Conservation (phyloP, 2,797 vertebrate species). For the Aplochiton taeniatus region DNA sequence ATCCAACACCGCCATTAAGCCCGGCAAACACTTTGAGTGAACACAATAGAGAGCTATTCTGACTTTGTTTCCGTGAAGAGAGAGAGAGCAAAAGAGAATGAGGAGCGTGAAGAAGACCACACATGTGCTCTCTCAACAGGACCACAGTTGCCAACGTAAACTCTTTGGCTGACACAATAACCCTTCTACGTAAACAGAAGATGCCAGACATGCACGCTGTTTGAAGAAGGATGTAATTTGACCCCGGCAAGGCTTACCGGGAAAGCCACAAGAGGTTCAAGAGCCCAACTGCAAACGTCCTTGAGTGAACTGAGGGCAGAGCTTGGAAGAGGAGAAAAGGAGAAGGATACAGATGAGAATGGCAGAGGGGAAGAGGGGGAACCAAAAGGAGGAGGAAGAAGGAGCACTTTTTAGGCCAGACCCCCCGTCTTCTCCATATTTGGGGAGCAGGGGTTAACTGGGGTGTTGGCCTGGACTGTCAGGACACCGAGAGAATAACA, state of each 20-base stretch:
- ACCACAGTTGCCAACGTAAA: slow-evolving; percentile 42
- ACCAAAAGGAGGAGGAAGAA: too few species aligned
- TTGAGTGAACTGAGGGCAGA: neutral
- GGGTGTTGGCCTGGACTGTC: too few species aligned
- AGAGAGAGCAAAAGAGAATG: slow-evolving; percentile 13
- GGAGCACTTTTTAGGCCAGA: too few species aligned
- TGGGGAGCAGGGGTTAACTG: too few species aligned
- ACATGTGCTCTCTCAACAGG: slow-evolving; percentile 30
- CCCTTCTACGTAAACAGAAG: slow-evolving; percentile 33
- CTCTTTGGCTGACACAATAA: slow-evolving; percentile 29
- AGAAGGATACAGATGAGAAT: neutral
- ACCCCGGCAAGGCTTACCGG: slow-evolving; percentile 26
- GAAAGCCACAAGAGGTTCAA: slow-evolving; percentile 48
- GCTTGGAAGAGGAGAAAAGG: slow-evolving; percentile 7
- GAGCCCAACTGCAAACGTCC: slow-evolving; percentile 25
- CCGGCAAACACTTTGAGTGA: too few species aligned
- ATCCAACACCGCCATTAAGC: too few species aligned
- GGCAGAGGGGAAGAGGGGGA: slow-evolving; percentile 9
- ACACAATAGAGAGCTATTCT: too few species aligned
- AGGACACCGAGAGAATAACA: neutral
- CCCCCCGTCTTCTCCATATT: too few species aligned
- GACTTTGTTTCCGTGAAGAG: neutral
- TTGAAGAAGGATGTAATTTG: slow-evolving; percentile 40
- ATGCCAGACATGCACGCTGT: slow-evolving; percentile 47
- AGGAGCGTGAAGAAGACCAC: slow-evolving; percentile 39